Base-by-base conservation (phyloP, 2,888 invertebrate species). In the Drosophila limbata region DNA sequence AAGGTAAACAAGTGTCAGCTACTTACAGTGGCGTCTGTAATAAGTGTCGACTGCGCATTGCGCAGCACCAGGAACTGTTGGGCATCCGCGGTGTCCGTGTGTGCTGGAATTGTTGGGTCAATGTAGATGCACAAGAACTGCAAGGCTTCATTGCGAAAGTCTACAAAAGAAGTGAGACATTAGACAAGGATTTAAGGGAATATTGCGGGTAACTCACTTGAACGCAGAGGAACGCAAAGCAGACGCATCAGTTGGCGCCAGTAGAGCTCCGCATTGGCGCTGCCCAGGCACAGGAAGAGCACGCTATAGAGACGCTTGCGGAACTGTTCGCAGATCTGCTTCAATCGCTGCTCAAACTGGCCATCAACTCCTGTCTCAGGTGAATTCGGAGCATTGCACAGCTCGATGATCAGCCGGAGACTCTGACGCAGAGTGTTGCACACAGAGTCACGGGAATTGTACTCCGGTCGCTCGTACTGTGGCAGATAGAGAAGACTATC, bases 361-460 rank as follows among this genome's bases (percentile, higher is more conserved):
- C 33, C 63, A 10, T 84, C 84, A 15, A 17, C n/a, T 13, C 11
- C n/a, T 17, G 42, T 11, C 13, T 1, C 42, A 42, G 10, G 6
- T n/a, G n/a, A n/a, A n/a, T 25, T 15, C 61, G 53, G 31, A 17
- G 28, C 28, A 28, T 44, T 56, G 62, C 76, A 81, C 21, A 92
- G 81, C 28, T 88, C 85, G 53, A 93, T 89, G 37, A 91, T 77
- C 4, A 73, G 40, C 2, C 91, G 91, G 37, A 93, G 68, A 52
- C 88, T 90, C 35, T 71, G 81, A 2, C 91, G 90, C 63, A 93
- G 50, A 17, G 81, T 84, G 65, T 92, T 92, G 71, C 88, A 89
- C 1, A 92, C 88, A 0, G 93, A 93, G 61, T 91, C 91, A 4
- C 91, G 84, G 3, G 92, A 89, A 82, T 93, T 91, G 69, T 91